A percentile compares a stretch with the other conserved stretches of the same genome.
These are phyloP conservation scores for Furcifer pardalis DNA, from an alignment of 2,797 vertebrate genomes.

Conservation along the genomic window DNA sequence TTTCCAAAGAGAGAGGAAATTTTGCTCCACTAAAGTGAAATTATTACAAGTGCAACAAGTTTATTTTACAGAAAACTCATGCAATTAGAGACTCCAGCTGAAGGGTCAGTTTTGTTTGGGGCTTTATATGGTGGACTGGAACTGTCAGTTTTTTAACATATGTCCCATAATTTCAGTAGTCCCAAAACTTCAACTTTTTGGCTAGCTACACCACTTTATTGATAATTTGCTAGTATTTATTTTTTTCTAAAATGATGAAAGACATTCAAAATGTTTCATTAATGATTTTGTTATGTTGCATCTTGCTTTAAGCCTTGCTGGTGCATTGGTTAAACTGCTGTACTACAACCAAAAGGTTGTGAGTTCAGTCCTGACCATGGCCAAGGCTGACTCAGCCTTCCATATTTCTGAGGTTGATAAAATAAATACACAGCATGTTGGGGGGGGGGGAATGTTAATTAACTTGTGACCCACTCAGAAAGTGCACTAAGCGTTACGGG, in stretches of 20 bases:
- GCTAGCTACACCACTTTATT: not conserved
- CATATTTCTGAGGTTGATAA: too few relatives aligned
- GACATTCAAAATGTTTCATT: not conserved
- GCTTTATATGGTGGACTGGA: not conserved
- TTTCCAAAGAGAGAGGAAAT: not conserved
- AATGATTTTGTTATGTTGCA: not conserved
- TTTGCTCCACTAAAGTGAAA: not conserved
- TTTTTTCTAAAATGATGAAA: not conserved
- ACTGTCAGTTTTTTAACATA: not conserved
- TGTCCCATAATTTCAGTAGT: not conserved
- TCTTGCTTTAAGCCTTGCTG: not conserved
- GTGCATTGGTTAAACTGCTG: too few relatives aligned
- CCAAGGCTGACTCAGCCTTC: too few relatives aligned
- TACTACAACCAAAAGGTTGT: too few relatives aligned
- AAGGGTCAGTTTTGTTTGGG: not conserved
- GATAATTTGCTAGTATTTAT: not conserved
- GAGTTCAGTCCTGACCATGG: too few relatives aligned
- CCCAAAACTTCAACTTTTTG: not conserved
- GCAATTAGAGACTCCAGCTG: not conserved
- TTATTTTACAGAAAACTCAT: not conserved
- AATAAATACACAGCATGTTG: too few relatives aligned
- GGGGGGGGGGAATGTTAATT: too few relatives aligned
- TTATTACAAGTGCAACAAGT: not conserved
- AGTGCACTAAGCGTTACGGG: too few relatives aligned
- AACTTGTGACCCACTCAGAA: too few relatives aligned